These are phyloP conservation scores for Drosophila murphyi DNA, from an alignment of 1,140 invertebrate genomes.

Conservation along the genomic window DNA sequence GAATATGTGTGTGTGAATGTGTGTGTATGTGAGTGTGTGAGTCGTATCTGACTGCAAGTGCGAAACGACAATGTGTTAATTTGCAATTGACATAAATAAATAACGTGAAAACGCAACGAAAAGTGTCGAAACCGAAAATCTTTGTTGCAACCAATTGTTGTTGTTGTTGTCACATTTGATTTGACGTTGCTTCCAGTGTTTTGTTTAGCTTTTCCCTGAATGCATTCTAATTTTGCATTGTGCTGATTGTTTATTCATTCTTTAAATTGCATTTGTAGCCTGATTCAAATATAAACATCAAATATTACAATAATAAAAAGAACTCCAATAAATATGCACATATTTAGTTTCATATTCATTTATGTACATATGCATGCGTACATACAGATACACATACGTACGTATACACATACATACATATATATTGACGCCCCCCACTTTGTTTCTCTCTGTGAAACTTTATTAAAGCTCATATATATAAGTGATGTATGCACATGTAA, in stretches of 20 bases:
- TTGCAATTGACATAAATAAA: constrained; percentile 70
- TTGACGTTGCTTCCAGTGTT: no score
- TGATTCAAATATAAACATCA: no score
- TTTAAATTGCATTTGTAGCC: background rate
- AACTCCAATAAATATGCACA: no score
- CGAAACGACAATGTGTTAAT: constrained; percentile 56
- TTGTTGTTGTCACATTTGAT: background rate
- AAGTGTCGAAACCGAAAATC: background rate
- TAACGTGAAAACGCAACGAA: constrained; percentile 33
- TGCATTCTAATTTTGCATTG: background rate
- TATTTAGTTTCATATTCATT: no score
- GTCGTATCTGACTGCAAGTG: constrained; percentile 26
- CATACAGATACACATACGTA: background rate
- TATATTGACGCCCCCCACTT: constrained; percentile 12
- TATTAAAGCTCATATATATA: background rate
- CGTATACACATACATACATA: background rate
- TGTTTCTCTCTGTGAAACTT: background rate
- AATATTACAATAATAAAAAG: no score
- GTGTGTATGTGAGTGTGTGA: constrained; percentile 10
- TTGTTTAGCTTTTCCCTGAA: background rate
- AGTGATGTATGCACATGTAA: no score
- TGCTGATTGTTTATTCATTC: background rate
- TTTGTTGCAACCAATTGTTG: background rate
- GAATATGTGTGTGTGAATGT: constrained; percentile 1
- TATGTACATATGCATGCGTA: background rate